These are phyloP conservation scores for Leucophora obtusa DNA, from an alignment of 2,888 invertebrate genomes.

Conservation along the genomic window DNA sequence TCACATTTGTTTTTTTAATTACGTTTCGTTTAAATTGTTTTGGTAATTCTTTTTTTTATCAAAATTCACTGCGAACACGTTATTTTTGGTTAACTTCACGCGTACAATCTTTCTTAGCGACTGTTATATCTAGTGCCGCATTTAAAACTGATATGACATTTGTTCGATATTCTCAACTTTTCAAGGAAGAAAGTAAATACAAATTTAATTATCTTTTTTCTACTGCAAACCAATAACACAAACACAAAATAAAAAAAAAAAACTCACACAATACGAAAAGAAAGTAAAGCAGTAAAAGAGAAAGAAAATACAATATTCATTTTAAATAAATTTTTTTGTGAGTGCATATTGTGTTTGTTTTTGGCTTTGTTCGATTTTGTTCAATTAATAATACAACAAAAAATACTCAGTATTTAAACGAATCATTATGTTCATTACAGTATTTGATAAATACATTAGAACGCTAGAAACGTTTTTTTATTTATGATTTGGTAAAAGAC, in stretches of 20 bases:
- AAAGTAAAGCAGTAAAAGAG: constrained; percentile 49
- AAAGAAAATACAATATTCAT: constrained; percentile 20
- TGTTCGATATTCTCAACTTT: constrained; percentile 52
- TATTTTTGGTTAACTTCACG: constrained; percentile 31
- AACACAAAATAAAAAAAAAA: constrained; percentile 44
- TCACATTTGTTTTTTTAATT: not conserved
- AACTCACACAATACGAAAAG: not conserved
- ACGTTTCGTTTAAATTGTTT: not conserved
- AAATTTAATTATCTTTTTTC: constrained; percentile 53
- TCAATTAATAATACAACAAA: constrained; percentile 13
- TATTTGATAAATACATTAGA: too few relatives aligned
- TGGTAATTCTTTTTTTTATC: not conserved
- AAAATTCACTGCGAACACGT: constrained; percentile 37
- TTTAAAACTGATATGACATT: constrained; percentile 58
- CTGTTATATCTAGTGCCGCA: constrained; percentile 58
- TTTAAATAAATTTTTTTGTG: constrained; percentile 37
- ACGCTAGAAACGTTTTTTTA: too few relatives aligned
- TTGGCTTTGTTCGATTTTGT: constrained; percentile 5
- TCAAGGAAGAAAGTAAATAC: constrained; percentile 27
- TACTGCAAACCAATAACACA: constrained; percentile 42
- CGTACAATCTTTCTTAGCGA: constrained; percentile 20
- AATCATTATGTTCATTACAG: too few relatives aligned
- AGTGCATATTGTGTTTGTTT: constrained; percentile 32
- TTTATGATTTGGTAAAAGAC: too few relatives aligned
- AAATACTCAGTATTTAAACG: not conserved